Evolutionary conservation across 2,888 invertebrate genomes (phyloP).

Genomic region (Parapristionchus giblindavisi): DNA sequence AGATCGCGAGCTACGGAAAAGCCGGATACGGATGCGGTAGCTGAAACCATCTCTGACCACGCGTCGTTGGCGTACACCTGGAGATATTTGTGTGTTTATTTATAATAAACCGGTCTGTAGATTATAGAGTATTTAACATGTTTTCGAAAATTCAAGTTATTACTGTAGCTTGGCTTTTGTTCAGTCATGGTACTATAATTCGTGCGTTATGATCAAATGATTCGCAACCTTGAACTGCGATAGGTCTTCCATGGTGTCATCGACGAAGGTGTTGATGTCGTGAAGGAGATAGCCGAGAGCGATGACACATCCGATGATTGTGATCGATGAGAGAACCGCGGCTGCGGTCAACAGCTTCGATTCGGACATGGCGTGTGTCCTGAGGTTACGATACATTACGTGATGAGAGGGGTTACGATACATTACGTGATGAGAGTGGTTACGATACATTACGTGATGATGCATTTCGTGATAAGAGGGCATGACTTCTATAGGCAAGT

Average conservation of each 20-base stretch:
- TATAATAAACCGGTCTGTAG: neutral
- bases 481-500: no score
- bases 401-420: no score
- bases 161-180: no score
- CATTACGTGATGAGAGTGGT: no score
- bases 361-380: no score
- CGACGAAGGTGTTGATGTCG: constrained; percentile 49
- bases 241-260: constrained; percentile 46
- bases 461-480: no score
- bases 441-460: no score
- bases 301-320: neutral
- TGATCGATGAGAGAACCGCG: neutral
- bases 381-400: no score
- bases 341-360: neutral
- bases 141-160: no score
- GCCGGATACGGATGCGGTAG: neutral
- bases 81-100: neutral
- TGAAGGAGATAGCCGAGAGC: constrained; percentile 43
- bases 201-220: no score
- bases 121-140: no score
- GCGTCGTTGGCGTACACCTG: constrained; percentile 38
- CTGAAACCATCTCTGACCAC: constrained; percentile 33
- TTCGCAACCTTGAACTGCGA: constrained; percentile 51
- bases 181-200: no score
- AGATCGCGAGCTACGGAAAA: neutral